Conservation (phyloP, 30 jellyfish, hydroid and myxozoan species). For the Mastigias papua region DNA sequence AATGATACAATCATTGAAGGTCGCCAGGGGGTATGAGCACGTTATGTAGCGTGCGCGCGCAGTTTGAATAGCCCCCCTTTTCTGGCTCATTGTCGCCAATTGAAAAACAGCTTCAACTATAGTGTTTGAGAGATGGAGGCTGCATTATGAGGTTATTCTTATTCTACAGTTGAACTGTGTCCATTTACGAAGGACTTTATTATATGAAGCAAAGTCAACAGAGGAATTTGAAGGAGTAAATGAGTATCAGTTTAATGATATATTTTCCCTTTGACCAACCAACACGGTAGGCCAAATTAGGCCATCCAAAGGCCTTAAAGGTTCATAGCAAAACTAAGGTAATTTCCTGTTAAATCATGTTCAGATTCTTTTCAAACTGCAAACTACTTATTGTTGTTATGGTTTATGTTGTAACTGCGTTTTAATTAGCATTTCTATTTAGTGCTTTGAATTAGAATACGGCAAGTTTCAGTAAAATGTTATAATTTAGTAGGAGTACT, state of each 20-base stretch:
- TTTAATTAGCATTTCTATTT: too few relatives aligned
- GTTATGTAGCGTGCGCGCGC: constrained; percentile 34
- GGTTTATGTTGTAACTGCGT: too few relatives aligned
- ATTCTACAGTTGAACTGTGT: neutral
- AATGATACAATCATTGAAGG: too few relatives aligned
- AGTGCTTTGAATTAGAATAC: too few relatives aligned
- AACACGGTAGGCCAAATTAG: constrained; percentile 1
- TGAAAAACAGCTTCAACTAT: constrained; percentile 20
- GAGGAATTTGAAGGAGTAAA: neutral
- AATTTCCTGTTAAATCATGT: too few relatives aligned
- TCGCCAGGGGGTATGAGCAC: constrained; percentile 3
- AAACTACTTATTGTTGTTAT: too few relatives aligned
- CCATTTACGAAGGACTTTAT: neutral
- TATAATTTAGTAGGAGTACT: too few relatives aligned
- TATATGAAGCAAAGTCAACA: neutral
- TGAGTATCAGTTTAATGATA: neutral
- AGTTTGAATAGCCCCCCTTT: constrained; percentile 2
- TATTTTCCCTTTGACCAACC: neutral
- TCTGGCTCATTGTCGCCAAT: constrained; percentile 28
- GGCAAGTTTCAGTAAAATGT: too few relatives aligned
- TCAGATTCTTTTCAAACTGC: too few relatives aligned
- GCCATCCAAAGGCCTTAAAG: constrained; percentile 4
- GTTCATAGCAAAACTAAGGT: neutral
- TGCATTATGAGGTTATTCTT: neutral
- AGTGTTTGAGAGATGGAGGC: neutral